Evolutionary conservation across 2,113 vertebrate genomes (phyloP).

Genomic region (Paralichthys olivaceus): DNA sequence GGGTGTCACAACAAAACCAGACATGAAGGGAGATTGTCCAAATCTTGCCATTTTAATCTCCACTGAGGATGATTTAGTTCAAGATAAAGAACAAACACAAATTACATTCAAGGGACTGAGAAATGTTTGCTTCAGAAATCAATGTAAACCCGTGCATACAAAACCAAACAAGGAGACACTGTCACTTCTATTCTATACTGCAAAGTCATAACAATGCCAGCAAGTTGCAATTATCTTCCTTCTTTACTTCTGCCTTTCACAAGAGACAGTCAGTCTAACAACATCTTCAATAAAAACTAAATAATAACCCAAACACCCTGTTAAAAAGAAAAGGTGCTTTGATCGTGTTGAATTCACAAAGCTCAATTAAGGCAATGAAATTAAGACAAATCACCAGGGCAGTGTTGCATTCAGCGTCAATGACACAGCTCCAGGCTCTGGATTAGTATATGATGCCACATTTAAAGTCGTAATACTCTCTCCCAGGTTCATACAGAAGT

Average conservation of each 20-base stretch:
- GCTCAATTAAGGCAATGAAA: conserved; percentile 6
- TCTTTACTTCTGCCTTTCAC: not conserved
- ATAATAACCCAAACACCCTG: too few species aligned
- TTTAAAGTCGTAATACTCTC: conserved; percentile 30
- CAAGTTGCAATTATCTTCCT: too few species aligned
- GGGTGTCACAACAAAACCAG: too few species aligned
- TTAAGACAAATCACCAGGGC: too few species aligned
- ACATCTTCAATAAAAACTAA: too few species aligned
- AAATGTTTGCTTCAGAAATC: conserved; percentile 12
- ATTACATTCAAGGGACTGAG: conserved; percentile 2
- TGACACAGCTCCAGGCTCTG: conserved; percentile 33
- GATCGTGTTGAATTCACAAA: not conserved
- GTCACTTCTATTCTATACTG: too few species aligned
- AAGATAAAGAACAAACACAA: not conserved
- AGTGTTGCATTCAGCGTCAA: not conserved
- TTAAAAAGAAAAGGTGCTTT: too few species aligned
- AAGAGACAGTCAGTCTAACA: too few species aligned
- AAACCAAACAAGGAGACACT: too few species aligned
- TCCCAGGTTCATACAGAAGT: conserved; percentile 32
- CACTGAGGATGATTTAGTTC: too few species aligned
- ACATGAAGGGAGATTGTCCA: conserved; percentile 12
- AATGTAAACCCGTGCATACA: too few species aligned
- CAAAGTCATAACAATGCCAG: too few species aligned
- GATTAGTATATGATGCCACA: conserved; percentile 2
- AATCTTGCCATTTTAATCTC: conserved; percentile 8